phyloP scores from a whole-genome alignment of 1,140 invertebrate species.

The Coelopa frigida region DNA sequence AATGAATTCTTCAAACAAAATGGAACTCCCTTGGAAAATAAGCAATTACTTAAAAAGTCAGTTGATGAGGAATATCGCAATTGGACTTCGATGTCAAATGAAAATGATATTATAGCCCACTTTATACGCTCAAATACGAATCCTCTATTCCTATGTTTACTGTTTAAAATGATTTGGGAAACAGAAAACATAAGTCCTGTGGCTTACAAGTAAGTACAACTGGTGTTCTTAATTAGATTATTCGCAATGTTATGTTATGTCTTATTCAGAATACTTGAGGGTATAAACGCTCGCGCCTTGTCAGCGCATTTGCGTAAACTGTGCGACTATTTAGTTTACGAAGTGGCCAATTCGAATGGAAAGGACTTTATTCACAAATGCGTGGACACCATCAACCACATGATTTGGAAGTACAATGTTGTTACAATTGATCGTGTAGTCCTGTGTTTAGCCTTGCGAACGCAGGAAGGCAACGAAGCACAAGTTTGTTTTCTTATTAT shows the following conservation, averaged over 20 bases:
- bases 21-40: slow-evolving; percentile 78
- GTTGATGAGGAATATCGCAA: slow-evolving; percentile 93
- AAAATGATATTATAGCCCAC: slow-evolving; percentile 90
- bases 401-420: slow-evolving; percentile 97
- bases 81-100: slow-evolving; percentile 94
- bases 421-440: slow-evolving; percentile 89
- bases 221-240: too few relatives aligned
- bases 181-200: slow-evolving; percentile 87
- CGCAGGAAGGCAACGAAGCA: slow-evolving; percentile 80
- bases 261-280: slow-evolving; percentile 72
- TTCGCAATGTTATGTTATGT: neutral
- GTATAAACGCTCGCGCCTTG: slow-evolving; percentile 83
- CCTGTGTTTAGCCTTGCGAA: slow-evolving; percentile 79
- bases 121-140: slow-evolving; percentile 86
- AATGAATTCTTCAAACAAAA: slow-evolving; percentile 77
- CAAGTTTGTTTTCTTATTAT: slow-evolving; percentile 95
- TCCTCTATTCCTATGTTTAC: slow-evolving; percentile 80
- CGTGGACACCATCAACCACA: slow-evolving; percentile 89
- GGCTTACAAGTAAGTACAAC: slow-evolving; percentile 83
- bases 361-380: slow-evolving; percentile 80
- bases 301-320: slow-evolving; percentile 88
- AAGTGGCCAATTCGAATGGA: slow-evolving; percentile 80
- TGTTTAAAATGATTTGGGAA: slow-evolving; percentile 94
- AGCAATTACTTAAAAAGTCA: slow-evolving; percentile 81
- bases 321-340: slow-evolving; percentile 88